phyloP scores from a whole-genome alignment of 2,888 invertebrate genomes.

The Pollenia angustigena region DNA sequence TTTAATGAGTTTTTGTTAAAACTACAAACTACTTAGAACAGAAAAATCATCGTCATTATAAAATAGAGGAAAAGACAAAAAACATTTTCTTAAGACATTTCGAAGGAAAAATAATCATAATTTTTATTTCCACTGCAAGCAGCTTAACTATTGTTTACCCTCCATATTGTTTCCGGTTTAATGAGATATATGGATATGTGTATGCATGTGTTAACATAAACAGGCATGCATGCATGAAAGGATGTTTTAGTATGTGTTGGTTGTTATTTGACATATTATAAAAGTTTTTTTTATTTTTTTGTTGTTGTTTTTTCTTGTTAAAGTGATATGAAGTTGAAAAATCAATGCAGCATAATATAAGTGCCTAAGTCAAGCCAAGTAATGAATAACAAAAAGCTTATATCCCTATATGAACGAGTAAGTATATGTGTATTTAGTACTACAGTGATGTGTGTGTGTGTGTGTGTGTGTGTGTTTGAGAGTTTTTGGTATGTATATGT shows the following conservation, averaged over 20 bases:
- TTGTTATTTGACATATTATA: conserved; percentile 59
- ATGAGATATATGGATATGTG: conserved; percentile 54
- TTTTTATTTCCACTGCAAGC: conserved; percentile 46
- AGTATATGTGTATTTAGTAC: neutral
- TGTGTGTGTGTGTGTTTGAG: conserved; percentile 20
- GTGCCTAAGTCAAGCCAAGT: conserved; percentile 67
- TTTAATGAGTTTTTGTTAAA: conserved; percentile 69
- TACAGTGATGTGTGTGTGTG: neutral
- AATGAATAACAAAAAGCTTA: conserved; percentile 63
- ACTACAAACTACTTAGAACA: conserved; percentile 60
- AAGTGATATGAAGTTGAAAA: conserved; percentile 69
- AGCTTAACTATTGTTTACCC: conserved; percentile 54
- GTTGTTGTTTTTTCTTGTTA: conserved; percentile 20
- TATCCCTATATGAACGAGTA: neutral
- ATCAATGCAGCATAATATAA: conserved; percentile 73
- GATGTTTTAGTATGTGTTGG: neutral
- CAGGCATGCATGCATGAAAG: conserved; percentile 49
- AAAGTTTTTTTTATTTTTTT: conserved; percentile 25
- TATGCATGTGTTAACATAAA: conserved; percentile 37
- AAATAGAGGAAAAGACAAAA: conserved; percentile 23
- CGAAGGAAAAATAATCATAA: conserved; percentile 11
- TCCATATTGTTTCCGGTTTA: conserved; percentile 59
- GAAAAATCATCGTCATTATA: conserved; percentile 57
- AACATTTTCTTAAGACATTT: conserved; percentile 51
- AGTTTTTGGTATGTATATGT: neutral